Percentiles rank a stretch among this genome's conserved stretches.
phyloP scores from a whole-genome alignment of 92 coral and sea anemone genomes.

The Anthopleura xanthogrammica region DNA sequence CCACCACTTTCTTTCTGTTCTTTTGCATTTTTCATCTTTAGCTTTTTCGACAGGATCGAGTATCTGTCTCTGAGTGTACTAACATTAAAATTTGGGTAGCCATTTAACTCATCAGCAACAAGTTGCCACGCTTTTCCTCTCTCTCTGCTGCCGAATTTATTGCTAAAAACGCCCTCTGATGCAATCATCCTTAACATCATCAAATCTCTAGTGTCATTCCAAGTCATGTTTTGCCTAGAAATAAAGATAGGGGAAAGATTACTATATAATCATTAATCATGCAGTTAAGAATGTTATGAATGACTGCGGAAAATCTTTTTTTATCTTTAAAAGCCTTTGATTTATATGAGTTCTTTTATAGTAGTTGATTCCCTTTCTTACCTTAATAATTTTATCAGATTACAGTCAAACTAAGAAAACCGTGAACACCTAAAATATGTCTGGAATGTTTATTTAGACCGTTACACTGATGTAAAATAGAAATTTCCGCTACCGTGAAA shows the following conservation, averaged over 20 bases:
- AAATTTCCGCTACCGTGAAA: too few relatives aligned
- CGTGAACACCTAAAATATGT: too few relatives aligned
- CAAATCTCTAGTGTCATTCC: background rate
- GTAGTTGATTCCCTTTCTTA: too few relatives aligned
- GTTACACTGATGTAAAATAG: too few relatives aligned
- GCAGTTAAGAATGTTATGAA: background rate
- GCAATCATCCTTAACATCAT: background rate
- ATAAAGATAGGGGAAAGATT: background rate
- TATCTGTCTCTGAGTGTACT: background rate
- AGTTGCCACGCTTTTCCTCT: background rate
- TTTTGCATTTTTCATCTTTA: background rate
- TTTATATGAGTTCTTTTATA: too few relatives aligned
- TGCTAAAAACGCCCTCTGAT: background rate
- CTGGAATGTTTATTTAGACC: too few relatives aligned
- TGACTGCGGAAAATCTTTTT: background rate
- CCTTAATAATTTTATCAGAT: too few relatives aligned
- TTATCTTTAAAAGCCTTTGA: too few relatives aligned
- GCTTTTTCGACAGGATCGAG: background rate
- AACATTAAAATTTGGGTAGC: background rate
- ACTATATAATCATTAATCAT: background rate
- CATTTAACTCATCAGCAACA: background rate
- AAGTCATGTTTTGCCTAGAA: background rate
- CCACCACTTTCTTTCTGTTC: conserved; percentile 23
- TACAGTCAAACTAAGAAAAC: too few relatives aligned
- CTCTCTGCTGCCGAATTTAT: background rate